phyloP scores from a whole-genome alignment of 2,797 vertebrate genomes.

The Sebastes melanostomus region DNA sequence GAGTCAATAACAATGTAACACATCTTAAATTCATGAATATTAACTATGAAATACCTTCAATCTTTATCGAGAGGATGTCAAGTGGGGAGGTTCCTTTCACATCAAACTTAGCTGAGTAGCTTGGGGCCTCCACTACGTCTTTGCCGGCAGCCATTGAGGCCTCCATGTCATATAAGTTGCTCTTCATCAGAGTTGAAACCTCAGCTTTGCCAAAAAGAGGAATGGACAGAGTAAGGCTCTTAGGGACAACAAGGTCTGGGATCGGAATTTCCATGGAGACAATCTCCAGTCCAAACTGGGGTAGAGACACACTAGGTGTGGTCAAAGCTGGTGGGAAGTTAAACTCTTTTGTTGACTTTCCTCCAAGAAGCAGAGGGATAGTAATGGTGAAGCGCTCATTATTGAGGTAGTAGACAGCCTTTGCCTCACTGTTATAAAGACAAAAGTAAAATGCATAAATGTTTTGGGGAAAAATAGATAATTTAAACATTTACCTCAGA shows the following conservation, averaged over 20 bases:
- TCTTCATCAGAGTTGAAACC: constrained; percentile 83
- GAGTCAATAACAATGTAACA: neutral
- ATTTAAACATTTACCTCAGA: neutral
- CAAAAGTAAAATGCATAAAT: constrained; percentile 2
- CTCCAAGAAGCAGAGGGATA: constrained; percentile 90
- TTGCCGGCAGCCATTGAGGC: constrained; percentile 82
- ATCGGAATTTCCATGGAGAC: constrained; percentile 81
- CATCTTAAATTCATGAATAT: neutral
- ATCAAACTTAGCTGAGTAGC: constrained; percentile 80
- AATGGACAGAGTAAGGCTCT: constrained; percentile 78
- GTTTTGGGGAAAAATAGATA: neutral
- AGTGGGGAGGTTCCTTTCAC: constrained; percentile 83
- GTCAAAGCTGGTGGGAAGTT: constrained; percentile 80
- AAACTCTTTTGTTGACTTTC: constrained; percentile 86
- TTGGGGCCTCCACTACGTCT: constrained; percentile 75
- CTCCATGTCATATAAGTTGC: constrained; percentile 92
- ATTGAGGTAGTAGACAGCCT: constrained; percentile 84
- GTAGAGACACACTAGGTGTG: constrained; percentile 81
- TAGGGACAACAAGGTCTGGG: constrained; percentile 85
- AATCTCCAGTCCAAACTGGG: constrained; percentile 83
- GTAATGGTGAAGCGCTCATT: constrained; percentile 79
- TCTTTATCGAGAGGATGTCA: constrained; percentile 86
- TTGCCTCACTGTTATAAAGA: constrained; percentile 82
- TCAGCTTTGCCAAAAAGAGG: constrained; percentile 87
- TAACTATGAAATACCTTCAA: constrained; percentile 83